Evolutionary conservation across 2,888 invertebrate species (phyloP).

Genomic region (Eustalomyia histrio): DNA sequence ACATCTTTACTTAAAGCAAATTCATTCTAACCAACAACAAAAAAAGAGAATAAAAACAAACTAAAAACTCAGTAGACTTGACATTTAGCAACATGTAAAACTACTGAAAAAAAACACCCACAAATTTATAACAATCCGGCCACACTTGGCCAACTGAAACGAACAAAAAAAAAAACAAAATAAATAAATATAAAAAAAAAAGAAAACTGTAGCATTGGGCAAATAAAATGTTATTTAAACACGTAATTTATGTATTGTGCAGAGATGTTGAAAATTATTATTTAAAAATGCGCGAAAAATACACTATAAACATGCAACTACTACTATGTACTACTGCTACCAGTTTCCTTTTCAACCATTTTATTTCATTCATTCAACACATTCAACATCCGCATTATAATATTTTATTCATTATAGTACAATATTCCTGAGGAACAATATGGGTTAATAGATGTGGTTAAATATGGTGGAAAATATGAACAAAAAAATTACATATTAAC

Average conservation of each 20-base stretch:
- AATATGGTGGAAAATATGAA: constrained; percentile 58
- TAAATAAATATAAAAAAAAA: background rate
- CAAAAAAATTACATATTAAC: constrained; percentile 38
- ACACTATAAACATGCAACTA: background rate
- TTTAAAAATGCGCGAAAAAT: constrained; percentile 58
- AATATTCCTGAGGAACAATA: constrained; percentile 63
- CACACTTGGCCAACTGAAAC: constrained; percentile 25
- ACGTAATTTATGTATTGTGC: constrained; percentile 57
- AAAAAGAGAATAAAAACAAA: constrained; percentile 17
- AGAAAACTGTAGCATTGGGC: constrained; percentile 29
- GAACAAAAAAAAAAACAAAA: background rate
- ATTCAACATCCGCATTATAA: constrained; percentile 65
- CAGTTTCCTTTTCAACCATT: background rate
- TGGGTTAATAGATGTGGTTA: constrained; percentile 66
- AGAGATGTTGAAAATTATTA: constrained; percentile 54
- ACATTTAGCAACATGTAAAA: constrained; percentile 61
- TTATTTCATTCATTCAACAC: constrained; percentile 59
- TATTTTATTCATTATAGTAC: constrained; percentile 63
- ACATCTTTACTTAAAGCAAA: constrained; percentile 47
- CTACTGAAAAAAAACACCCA: constrained; percentile 25
- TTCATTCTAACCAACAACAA: constrained; percentile 14
- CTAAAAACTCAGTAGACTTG: constrained; percentile 41
- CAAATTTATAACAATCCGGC: constrained; percentile 26
- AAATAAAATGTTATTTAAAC: constrained; percentile 63
- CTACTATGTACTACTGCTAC: no score